Base-by-base conservation (phyloP, 1,140 invertebrate species). In the Contarinia nasturtii region DNA sequence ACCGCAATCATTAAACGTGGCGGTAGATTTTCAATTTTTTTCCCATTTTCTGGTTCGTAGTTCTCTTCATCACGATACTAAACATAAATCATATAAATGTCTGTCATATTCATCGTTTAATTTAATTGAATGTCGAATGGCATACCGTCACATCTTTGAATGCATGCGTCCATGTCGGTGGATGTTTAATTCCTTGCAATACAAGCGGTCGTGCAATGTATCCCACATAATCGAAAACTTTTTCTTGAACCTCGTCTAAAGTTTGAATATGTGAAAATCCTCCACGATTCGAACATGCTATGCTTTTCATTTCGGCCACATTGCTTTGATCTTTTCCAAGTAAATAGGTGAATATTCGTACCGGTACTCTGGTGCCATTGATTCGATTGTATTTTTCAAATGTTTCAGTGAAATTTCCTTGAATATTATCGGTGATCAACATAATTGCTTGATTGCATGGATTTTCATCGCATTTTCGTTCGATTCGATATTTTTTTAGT, bases 341-440 rank as follows among this genome's bases (percentile, higher is more conserved):
- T 3, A 98, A 72, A 68, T 94, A 99, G 0, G 94, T 96, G 61
- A 99, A 99, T 33, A 99, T 80, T 48, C 96, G 73, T 0, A 97
- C 86, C 44, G 89, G 78, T 54, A 81, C 82, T 33, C 66, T 71
- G 0, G 70, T 72, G 17, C 54, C 58, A 33, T 67, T 61, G 1
- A 68, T 70, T 65, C 77, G 76, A 61, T 98, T 97, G 64, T 90
- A 85, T 43, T 75, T 66, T 52, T 85, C 70, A 56, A 98, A 94
- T 10, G 96, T 76, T 52, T 82, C 79, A 22, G 89, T 88, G 44
- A 86, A 76, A 58, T 90, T 91, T 44, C 82, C 80, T 1, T 90
- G 80, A n/a, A 95, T 82, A 27, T 92, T 91, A 67, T 99, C 96
- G 1, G 95, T 98, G 41, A 99, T 79, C n/a, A 99, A 65, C 92